phyloP scores from a whole-genome alignment of 2,888 invertebrate genomes.

The Pyrrhia umbra region DNA sequence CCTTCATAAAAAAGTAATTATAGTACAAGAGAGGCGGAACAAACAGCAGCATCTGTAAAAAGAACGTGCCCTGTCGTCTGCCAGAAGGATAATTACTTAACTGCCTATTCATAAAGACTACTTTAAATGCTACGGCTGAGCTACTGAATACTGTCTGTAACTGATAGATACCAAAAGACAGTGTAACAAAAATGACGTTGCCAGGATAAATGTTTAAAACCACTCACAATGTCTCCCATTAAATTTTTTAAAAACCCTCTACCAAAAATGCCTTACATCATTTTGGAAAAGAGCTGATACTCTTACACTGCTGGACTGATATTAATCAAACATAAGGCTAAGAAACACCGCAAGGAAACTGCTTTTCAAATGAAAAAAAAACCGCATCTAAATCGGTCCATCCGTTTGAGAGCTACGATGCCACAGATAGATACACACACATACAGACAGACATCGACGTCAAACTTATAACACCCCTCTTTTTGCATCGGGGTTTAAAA shows the following conservation, averaged over 20 bases:
- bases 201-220: slow-evolving; percentile 29
- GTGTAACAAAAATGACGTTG: slow-evolving; percentile 35
- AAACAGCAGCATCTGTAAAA: slow-evolving; percentile 44
- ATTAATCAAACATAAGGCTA: no score
- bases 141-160: slow-evolving; percentile 24
- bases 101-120: slow-evolving; percentile 60
- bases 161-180: slow-evolving; percentile 14
- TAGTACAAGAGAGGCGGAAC: slow-evolving; percentile 50
- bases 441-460: no score
- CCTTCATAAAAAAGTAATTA: slow-evolving; percentile 65
- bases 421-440: no score
- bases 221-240: background rate
- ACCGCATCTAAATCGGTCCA: no score
- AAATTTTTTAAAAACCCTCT: no score
- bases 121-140: slow-evolving; percentile 51
- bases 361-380: no score
- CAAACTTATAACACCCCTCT: no score
- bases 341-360: no score
- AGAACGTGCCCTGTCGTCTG: slow-evolving; percentile 69
- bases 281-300: no score
- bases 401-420: no score
- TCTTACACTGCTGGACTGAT: no score
- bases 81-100: slow-evolving; percentile 66
- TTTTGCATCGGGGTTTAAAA: slow-evolving; percentile 17
- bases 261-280: no score